These are phyloP conservation scores for Aphelenchoides fujianensis DNA, from an alignment of 1,140 invertebrate genomes.

Conservation along the genomic window DNA sequence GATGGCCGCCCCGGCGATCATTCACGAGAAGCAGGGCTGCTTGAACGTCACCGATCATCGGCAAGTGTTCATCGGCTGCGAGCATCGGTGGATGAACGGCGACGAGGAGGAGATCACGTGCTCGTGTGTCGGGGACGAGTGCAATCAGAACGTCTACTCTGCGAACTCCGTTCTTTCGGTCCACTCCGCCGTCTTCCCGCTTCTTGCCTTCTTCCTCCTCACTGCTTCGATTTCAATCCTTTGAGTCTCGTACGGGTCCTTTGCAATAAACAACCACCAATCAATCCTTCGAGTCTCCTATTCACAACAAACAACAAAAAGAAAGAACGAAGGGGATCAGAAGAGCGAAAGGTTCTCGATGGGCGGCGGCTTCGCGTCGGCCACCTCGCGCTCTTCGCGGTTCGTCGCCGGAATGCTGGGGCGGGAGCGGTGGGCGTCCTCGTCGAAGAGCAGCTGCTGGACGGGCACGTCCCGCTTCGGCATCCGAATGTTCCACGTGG, in stretches of 20 bases:
- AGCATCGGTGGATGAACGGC: constrained; percentile 58
- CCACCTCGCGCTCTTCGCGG: not conserved
- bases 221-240: too few relatives aligned
- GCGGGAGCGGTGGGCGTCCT: constrained; percentile 68
- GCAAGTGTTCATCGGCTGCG: constrained; percentile 53
- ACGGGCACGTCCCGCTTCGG: constrained; percentile 66
- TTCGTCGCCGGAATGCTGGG: not conserved
- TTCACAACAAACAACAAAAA: too few relatives aligned
- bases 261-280: constrained; percentile 1
- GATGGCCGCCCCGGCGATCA: constrained; percentile 21
- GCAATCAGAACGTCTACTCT: constrained; percentile 23
- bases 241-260: too few relatives aligned
- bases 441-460: constrained; percentile 75
- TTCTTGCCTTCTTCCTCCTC: too few relatives aligned
- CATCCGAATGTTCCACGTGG: constrained; percentile 70
- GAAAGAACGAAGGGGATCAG: too few relatives aligned
- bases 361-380: not conserved
- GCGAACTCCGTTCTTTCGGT: not conserved
- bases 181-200: too few relatives aligned
- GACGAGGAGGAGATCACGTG: constrained; percentile 48
- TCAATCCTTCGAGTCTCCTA: too few relatives aligned
- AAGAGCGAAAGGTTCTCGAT: not conserved
- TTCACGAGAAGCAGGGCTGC: constrained; percentile 55
- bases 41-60: constrained; percentile 54
- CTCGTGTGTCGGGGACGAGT: constrained; percentile 32